phyloP scores from a whole-genome alignment of 37 sponge, comb jelly and placozoan species.

The Spongilla lacustris region DNA sequence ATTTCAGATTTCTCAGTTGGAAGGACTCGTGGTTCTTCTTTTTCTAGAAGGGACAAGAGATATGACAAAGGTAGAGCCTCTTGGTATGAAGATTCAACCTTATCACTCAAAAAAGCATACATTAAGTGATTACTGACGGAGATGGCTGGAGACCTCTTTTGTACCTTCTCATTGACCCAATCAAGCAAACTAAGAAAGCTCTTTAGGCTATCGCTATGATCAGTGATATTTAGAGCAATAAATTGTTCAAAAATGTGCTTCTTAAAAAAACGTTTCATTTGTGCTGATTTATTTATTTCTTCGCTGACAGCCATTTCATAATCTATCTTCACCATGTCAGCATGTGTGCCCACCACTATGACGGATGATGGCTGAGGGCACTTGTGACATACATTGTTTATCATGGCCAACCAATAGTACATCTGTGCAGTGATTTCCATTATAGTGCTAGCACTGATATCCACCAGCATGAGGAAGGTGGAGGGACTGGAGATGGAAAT shows the following conservation, averaged over 20 bases:
- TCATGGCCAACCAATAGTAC: too few relatives aligned
- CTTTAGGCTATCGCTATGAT: background rate
- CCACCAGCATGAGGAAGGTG: too few relatives aligned
- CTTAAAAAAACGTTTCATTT: background rate
- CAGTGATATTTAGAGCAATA: background rate
- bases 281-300: background rate
- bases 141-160: background rate
- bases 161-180: too few relatives aligned
- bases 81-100: background rate
- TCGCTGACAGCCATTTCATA: background rate
- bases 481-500: too few relatives aligned
- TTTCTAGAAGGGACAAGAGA: background rate
- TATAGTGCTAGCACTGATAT: too few relatives aligned
- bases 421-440: too few relatives aligned
- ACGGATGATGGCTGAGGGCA: too few relatives aligned
- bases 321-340: background rate
- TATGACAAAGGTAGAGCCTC: background rate
- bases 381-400: too few relatives aligned
- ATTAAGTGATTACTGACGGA: background rate
- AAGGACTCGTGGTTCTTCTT: background rate
- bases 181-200: too few relatives aligned
- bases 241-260: background rate
- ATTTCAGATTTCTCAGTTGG: background rate
- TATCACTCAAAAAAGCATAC: constrained; percentile 1
- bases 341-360: too few relatives aligned